phyloP scores from a whole-genome alignment of 2,113 vertebrate species.

The Nestor notabilis region DNA sequence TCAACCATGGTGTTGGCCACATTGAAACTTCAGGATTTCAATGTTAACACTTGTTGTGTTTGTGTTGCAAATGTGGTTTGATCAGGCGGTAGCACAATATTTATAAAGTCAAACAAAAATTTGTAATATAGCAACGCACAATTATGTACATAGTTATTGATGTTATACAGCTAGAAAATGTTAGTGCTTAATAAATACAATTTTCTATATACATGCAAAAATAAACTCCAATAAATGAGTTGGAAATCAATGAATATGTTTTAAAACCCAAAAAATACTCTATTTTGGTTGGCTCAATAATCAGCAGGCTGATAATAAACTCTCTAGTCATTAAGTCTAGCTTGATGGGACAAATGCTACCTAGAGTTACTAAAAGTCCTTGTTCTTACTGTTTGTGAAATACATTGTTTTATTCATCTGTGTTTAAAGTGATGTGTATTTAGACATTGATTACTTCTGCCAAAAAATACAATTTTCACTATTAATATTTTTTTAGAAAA shows the following conservation, averaged over 20 bases:
- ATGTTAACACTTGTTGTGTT: neutral
- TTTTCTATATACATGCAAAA: neutral
- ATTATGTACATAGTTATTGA: neutral
- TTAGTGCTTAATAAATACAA: neutral
- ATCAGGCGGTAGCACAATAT: neutral
- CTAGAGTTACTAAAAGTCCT: neutral
- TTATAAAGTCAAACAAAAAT: neutral
- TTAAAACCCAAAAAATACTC: neutral
- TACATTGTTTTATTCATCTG: neutral
- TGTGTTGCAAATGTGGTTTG: neutral
- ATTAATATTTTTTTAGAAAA: neutral
- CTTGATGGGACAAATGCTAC: neutral
- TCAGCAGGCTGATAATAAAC: neutral
- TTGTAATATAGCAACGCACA: neutral
- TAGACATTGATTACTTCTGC: neutral
- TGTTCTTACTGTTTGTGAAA: neutral
- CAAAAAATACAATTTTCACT: neutral
- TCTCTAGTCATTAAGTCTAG: neutral
- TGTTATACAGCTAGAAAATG: neutral
- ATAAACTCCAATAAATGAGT: fast-evolving
- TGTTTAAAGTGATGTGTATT: neutral
- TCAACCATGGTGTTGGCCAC: neutral
- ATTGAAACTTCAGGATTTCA: neutral
- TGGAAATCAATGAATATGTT: neutral
- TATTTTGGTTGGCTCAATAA: neutral